These are phyloP conservation scores for Epizoanthus scotinus DNA, from an alignment of 92 coral and sea anemone species.

Conservation along the genomic window DNA sequence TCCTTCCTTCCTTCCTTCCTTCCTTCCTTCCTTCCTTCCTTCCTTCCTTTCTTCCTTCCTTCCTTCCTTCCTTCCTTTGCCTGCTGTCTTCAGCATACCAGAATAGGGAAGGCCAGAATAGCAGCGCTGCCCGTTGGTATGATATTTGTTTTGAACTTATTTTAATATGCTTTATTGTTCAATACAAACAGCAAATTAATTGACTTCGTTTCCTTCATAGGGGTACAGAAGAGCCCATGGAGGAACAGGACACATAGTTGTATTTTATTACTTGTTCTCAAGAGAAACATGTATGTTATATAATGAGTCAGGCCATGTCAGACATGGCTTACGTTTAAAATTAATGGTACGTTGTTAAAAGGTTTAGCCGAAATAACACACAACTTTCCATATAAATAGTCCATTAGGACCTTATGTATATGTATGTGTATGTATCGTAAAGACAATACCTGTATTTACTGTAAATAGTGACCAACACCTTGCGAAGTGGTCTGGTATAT, in stretches of 20 bases:
- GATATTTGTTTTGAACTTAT: too few relatives aligned
- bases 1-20: too few relatives aligned
- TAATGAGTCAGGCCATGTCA: neutral
- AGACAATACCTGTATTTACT: conserved; percentile 34
- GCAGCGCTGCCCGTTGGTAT: too few relatives aligned
- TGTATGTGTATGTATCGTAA: conserved; percentile 23
- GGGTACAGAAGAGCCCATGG: conserved; percentile 82
- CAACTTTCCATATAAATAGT: conserved; percentile 16
- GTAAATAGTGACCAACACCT: conserved; percentile 32
- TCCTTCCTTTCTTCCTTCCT: too few relatives aligned
- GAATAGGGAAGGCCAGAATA: too few relatives aligned
- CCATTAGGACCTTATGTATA: conserved; percentile 36
- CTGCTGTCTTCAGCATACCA: too few relatives aligned
- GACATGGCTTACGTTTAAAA: conserved; percentile 2
- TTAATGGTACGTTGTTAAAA: conserved; percentile 23
- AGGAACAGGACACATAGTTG: conserved; percentile 62
- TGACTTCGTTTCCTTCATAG: conserved; percentile 43
- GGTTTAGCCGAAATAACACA: conserved; percentile 19
- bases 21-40: too few relatives aligned
- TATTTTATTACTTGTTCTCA: neutral
- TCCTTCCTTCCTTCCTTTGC: too few relatives aligned
- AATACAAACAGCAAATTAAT: neutral
- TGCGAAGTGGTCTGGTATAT: neutral
- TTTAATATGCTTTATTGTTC: neutral
- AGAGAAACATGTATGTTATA: neutral